Evolutionary conservation across 2,888 invertebrate species (phyloP).

Genomic region (Spodoptera picta): DNA sequence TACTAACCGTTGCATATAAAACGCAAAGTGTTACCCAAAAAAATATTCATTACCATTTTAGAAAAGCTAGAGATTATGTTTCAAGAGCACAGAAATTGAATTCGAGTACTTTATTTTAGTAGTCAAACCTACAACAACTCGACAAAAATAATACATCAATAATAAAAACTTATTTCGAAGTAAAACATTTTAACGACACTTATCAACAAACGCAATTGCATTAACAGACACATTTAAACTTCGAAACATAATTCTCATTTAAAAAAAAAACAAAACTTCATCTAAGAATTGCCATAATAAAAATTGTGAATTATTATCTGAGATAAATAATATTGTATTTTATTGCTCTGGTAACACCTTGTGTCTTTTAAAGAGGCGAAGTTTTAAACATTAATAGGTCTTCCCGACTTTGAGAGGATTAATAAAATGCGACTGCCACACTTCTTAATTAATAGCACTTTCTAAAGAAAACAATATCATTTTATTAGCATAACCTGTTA

Average conservation of each 20-base stretch:
- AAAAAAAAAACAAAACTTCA: constrained; percentile 64
- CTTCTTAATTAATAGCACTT: constrained; percentile 88
- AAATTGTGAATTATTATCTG: constrained; percentile 80
- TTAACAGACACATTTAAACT: constrained; percentile 38
- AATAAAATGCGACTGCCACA: constrained; percentile 85
- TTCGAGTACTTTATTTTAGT: too few relatives aligned
- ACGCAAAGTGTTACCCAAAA: too few relatives aligned
- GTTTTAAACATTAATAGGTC: constrained; percentile 84
- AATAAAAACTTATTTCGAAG: neutral
- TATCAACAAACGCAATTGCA: constrained; percentile 48
- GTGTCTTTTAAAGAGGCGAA: constrained; percentile 76
- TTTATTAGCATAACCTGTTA: constrained; percentile 84
- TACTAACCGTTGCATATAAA: too few relatives aligned
- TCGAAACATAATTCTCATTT: constrained; percentile 68
- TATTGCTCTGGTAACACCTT: constrained; percentile 79
- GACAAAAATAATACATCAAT: too few relatives aligned
- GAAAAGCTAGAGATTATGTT: too few relatives aligned
- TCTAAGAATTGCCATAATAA: constrained; percentile 69
- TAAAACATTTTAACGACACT: constrained; percentile 18
- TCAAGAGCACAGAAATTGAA: too few relatives aligned
- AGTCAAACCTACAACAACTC: too few relatives aligned
- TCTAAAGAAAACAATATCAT: constrained; percentile 88
- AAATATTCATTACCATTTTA: too few relatives aligned
- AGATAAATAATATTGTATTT: constrained; percentile 83
- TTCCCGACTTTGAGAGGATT: constrained; percentile 81